A percentile compares a stretch with the other conserved stretches of the same genome.
Evolutionary conservation across 2,888 invertebrate species (phyloP).

Genomic region (Drosophila prolongata): DNA sequence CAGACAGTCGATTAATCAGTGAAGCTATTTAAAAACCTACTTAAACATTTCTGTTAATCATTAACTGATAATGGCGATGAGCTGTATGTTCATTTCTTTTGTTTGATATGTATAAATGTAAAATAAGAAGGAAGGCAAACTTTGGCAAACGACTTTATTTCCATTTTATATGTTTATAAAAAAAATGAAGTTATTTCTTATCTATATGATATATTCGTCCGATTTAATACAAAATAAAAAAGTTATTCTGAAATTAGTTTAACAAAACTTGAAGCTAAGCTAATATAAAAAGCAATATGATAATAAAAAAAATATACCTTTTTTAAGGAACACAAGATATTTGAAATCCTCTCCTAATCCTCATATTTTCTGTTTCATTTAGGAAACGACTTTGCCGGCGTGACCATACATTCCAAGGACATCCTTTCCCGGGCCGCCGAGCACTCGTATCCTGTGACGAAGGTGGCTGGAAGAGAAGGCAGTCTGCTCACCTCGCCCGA

Average conservation of each 20-base stretch:
- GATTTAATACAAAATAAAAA: too few species aligned
- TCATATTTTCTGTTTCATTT: background rate
- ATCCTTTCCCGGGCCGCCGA: constrained; percentile 89
- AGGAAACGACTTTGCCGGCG: constrained; percentile 94
- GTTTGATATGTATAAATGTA: too few species aligned
- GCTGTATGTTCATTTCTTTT: background rate
- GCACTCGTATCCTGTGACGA: constrained; percentile 89
- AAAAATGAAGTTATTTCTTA: too few species aligned
- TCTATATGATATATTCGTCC: too few species aligned
- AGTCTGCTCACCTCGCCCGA: constrained; percentile 93
- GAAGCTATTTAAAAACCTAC: background rate
- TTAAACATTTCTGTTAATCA: background rate
- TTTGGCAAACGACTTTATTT: too few species aligned
- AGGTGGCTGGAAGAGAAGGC: constrained; percentile 86
- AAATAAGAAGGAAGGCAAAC: too few species aligned
- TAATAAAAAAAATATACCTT: too few species aligned
- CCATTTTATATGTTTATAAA: too few species aligned
- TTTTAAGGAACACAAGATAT: too few species aligned
- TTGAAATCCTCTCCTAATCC: background rate
- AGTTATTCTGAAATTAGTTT: too few species aligned
- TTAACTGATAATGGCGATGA: background rate
- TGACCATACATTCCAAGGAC: constrained; percentile 92
- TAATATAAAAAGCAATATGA: too few species aligned
- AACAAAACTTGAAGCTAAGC: too few species aligned
- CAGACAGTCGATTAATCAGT: background rate